Evolutionary conservation across 2,113 vertebrate species (phyloP), one percentile per base, ranked within the genome.

Genomic region (Syngnathus scovelli): DNA sequence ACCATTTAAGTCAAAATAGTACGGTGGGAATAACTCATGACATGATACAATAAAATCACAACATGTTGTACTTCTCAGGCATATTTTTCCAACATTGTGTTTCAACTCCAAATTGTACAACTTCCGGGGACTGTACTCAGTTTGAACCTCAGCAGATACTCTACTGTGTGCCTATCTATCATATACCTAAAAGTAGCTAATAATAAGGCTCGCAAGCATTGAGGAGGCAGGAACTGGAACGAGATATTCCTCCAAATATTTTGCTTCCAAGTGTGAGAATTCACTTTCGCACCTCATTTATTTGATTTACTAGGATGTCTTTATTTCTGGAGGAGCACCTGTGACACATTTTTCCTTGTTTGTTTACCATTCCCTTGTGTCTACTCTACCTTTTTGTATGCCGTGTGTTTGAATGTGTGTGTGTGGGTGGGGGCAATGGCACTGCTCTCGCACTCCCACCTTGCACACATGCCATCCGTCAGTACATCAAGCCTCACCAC

Each of bases 261-360:
- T 62, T 62, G 60, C 60, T 61, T 43, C 37, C 37, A 27, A 62
- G 60, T 62, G 60, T 43, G 12, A 43, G 21, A 62, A 62, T 62
- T 62, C 5, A 44, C 5, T 44, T 44, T 43, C 11, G 15, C 60
- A 44, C 60, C 60, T 62, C 60, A 44, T 62, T 62, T 62, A 62
- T 41, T 43, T 62, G 60, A 62, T 62, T 62, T 43, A 62, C 60
- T 15, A 44, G 19, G 39, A 43, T 62, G 60, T 15, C 39, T 62
- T 44, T 62, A 62, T 23, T 62, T 39, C 60, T 23, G 6, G n/a
- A 23, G 60, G 39, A 44, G 60, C 60, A 62, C 60, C 60, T 43
- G 60, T 62, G 60, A 44, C 60, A 62, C 60, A 44, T 62, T 62
- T 44, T 61, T 61, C 59, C 59, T 61, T 61, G 38, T 61, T 61